phyloP scores from a whole-genome alignment of 2,797 vertebrate species.

The Gobio occitaniae region DNA sequence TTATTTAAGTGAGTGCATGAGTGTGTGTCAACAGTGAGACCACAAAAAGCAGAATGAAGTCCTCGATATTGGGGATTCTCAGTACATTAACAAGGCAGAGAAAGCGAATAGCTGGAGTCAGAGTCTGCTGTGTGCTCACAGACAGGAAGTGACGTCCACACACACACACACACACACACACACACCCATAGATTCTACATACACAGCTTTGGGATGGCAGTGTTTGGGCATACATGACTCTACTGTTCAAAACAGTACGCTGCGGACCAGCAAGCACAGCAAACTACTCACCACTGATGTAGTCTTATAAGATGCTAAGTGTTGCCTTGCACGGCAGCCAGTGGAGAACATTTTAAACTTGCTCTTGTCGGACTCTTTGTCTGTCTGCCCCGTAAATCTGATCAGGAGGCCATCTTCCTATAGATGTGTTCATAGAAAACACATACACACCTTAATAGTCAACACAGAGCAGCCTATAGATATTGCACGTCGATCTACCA shows the following conservation, averaged over 20 bases:
- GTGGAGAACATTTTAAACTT: constrained; percentile 70
- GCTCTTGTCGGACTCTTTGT: constrained; percentile 43
- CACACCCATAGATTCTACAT: constrained; percentile 50
- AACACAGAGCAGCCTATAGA: constrained; percentile 58
- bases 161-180: constrained; percentile 22
- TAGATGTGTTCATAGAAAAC: constrained; percentile 67
- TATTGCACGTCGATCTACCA: constrained; percentile 62
- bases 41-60: constrained; percentile 81
- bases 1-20: constrained; percentile 67
- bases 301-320: constrained; percentile 26
- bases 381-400: constrained; percentile 48
- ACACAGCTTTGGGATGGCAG: constrained; percentile 59
- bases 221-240: constrained; percentile 48
- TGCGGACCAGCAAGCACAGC: constrained; percentile 37
- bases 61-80: constrained; percentile 74
- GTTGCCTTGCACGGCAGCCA: constrained; percentile 50
- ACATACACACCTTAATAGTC: constrained; percentile 52
- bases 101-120: constrained; percentile 76
- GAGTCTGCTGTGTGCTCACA: constrained; percentile 55
- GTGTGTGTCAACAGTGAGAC: constrained; percentile 77
- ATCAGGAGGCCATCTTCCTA: constrained; percentile 70
- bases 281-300: constrained; percentile 44
- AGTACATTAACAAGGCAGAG: constrained; percentile 79
- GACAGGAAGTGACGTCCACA: constrained; percentile 43
- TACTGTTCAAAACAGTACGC: constrained; percentile 45